Conservation (phyloP, 2,797 vertebrate species). For the Peromyscus eremicus region DNA sequence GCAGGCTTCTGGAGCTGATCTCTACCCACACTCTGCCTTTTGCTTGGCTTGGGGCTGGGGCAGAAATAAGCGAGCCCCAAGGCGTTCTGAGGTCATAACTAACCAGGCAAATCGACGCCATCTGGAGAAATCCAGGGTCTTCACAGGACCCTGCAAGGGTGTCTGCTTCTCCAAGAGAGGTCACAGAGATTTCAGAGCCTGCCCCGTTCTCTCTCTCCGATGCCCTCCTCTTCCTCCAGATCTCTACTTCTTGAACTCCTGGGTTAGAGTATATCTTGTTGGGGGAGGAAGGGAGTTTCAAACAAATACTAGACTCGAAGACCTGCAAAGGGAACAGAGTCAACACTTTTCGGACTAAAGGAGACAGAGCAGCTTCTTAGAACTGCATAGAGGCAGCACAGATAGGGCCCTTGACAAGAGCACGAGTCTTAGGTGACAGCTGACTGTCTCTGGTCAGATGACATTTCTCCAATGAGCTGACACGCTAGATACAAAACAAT, state of each 20-base stretch:
- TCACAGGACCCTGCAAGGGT: background rate
- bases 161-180: background rate
- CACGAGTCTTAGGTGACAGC: background rate
- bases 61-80: background rate
- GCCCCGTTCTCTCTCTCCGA: accelerated
- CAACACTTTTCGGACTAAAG: accelerated
- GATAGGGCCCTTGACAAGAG: accelerated
- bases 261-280: background rate
- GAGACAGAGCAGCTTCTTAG: background rate
- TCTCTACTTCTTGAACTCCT: background rate
- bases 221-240: background rate
- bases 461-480: background rate
- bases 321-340: background rate
- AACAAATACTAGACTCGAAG: background rate
- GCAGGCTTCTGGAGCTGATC: no score
- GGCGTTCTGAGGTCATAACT: background rate
- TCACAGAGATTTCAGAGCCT: background rate
- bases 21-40: background rate
- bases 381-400: background rate
- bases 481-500: background rate
- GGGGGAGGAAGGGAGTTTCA: background rate
- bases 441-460: background rate
- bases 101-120: background rate
- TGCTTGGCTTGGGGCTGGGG: background rate
- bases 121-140: background rate